Evolutionary conservation across 1,140 invertebrate genomes (phyloP).

Genomic region (Caenorhabditis inopinata): DNA sequence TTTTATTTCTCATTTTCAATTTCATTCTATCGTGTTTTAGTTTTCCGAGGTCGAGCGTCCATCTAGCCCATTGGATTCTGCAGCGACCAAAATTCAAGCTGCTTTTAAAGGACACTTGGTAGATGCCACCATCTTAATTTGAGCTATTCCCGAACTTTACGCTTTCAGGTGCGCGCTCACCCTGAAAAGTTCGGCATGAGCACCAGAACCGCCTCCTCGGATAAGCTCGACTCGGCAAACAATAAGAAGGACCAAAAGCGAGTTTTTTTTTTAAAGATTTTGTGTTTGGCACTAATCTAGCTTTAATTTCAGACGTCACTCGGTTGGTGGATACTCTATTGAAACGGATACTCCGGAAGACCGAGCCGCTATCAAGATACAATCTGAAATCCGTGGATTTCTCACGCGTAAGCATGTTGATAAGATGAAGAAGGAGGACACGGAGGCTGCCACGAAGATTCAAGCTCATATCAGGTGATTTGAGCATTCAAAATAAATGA

Average conservation of each 20-base stretch:
- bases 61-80: slow-evolving; percentile 53
- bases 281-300: not conserved
- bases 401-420: slow-evolving; percentile 59
- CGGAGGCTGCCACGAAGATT: slow-evolving; percentile 63
- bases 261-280: not conserved
- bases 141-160: not conserved
- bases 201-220: slow-evolving; percentile 56
- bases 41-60: slow-evolving; percentile 23
- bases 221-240: slow-evolving; percentile 55
- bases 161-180: slow-evolving; percentile 58
- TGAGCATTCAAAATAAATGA: too few relatives aligned
- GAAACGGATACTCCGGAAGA: slow-evolving; percentile 60
- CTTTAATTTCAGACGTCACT: slow-evolving; percentile 56
- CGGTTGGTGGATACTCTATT: slow-evolving; percentile 60
- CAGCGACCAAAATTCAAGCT: slow-evolving; percentile 65
- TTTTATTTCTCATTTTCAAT: too few relatives aligned
- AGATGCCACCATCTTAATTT: not conserved
- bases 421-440: slow-evolving; percentile 59
- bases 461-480: slow-evolving; percentile 64
- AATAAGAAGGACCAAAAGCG: slow-evolving; percentile 64
- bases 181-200: slow-evolving; percentile 63
- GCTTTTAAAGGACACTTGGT: slow-evolving; percentile 59
- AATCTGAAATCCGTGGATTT: slow-evolving; percentile 63
- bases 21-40: not conserved
- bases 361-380: slow-evolving; percentile 63